These are phyloP conservation scores for Ciona savignyi DNA, from an alignment of 23 tunicate genomes.

Conservation along the genomic window DNA sequence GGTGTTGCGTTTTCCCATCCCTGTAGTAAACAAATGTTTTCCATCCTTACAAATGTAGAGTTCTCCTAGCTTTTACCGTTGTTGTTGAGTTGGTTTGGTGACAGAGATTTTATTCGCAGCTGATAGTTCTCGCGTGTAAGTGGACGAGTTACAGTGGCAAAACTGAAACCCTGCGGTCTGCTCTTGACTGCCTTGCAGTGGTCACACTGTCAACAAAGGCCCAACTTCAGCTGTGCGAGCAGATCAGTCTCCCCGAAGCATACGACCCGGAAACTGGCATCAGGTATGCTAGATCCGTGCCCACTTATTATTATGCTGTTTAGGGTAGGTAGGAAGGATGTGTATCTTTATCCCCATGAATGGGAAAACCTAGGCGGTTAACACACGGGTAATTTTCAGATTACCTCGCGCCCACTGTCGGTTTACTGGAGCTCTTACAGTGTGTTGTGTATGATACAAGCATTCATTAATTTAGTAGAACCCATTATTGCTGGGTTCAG, in stretches of 20 bases:
- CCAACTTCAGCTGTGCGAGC: constrained; percentile 37
- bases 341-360: not conserved
- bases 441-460: too few species aligned
- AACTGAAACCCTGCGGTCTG: constrained; percentile 45
- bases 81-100: too few species aligned
- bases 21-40: too few species aligned
- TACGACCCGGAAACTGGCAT: constrained; percentile 39
- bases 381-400: not conserved
- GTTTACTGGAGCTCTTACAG: too few species aligned
- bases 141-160: constrained; percentile 37
- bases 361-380: not conserved
- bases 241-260: constrained; percentile 14
- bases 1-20: too few species aligned
- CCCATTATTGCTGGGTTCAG: too few species aligned
- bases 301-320: not conserved
- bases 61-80: too few species aligned
- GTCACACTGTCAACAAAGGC: constrained; percentile 35
- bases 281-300: constrained; percentile 4
- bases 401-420: too few species aligned
- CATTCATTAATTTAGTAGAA: too few species aligned
- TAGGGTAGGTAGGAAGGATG: not conserved
- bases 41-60: too few species aligned
- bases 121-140: constrained; percentile 36
- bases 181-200: constrained; percentile 74
- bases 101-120: too few species aligned